phyloP scores from a whole-genome alignment of 2,797 vertebrate species.

The Anomalospiza imberbis region DNA sequence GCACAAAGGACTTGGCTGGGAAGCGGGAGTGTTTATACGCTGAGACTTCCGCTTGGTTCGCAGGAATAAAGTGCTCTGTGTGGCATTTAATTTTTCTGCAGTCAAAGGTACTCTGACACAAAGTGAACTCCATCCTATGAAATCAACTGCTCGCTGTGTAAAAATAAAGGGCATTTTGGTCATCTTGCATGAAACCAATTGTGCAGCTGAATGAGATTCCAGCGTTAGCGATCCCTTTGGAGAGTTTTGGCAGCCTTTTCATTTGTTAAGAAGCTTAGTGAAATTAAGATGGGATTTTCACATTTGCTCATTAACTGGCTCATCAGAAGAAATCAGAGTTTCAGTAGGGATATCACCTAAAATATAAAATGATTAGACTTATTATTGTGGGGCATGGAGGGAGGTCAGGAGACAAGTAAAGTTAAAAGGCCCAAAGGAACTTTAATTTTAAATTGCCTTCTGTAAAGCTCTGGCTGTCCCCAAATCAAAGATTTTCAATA shows the following conservation, averaged over 20 bases:
- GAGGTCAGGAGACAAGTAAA: neutral
- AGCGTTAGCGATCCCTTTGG: neutral
- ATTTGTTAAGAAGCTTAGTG: neutral
- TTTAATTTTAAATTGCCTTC: neutral
- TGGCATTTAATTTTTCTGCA: neutral
- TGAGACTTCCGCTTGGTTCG: neutral
- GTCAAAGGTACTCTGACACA: neutral
- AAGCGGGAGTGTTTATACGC: neutral
- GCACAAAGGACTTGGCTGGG: neutral
- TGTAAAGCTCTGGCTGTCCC: neutral
- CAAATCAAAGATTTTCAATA: neutral
- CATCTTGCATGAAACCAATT: neutral
- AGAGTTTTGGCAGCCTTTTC: neutral
- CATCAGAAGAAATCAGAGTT: neutral
- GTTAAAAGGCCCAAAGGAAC: neutral
- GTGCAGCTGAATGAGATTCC: neutral
- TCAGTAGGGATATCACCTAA: neutral
- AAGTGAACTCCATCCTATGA: neutral
- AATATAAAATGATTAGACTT: neutral
- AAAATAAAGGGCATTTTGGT: neutral
- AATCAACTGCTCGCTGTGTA: neutral
- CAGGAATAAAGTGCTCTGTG: fast-evolving
- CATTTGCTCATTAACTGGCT: neutral
- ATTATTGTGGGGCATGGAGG: neutral
- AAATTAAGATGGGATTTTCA: slow-evolving; percentile 26